Evolutionary conservation across 2,888 invertebrate species (phyloP), one percentile per base, ranked within the genome.

Genomic region (Oscheius sp.): DNA sequence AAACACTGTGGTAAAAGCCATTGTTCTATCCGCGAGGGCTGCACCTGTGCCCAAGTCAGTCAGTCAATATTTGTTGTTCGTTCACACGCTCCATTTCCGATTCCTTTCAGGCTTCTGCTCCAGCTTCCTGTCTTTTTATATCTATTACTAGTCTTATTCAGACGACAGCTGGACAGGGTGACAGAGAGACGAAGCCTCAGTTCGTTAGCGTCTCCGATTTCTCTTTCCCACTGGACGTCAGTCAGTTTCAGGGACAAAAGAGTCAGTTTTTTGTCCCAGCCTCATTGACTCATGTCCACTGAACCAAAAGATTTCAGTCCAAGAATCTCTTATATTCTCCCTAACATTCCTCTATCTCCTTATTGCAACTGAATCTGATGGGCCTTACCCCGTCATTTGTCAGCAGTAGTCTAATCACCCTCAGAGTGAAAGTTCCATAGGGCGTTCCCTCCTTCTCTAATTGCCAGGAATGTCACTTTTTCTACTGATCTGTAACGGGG

Each of bases 391-490:
- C 53, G 63, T 48, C 63, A 63, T 63, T 63, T 63, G 63, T 63
- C 63, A 63, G n/a, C 42, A 42, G 42, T 42, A 42, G 42, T 53
- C 63, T 47, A 63, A 63, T 37, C 50, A 63, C 63, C 63, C 21
- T 63, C n/a, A 7, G 63, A 63, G 42, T 63, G 63, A 47, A 48
- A 63, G 58, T 11, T 11, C 42, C 42, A 42, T 2, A 58, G 63
- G 63, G 63, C 63, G 63, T 63, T 63, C 63, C 63, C 48, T 63
- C n/a, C n/a, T 48, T 11, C 47, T 47, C 63, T 63, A 63, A 63
- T 63, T 63, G 63, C 63, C 63, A 63, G 63, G 63, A 63, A 63
- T 63, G 63, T 63, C 63, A 63, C 63, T 63, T 63, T 63, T 47
- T 47, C 63, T 35, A 10, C 29, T 42, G 50, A 47, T 63, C 13